phyloP scores from a whole-genome alignment of 2,888 invertebrate genomes.

The Caenorhabditis doughertyi region DNA sequence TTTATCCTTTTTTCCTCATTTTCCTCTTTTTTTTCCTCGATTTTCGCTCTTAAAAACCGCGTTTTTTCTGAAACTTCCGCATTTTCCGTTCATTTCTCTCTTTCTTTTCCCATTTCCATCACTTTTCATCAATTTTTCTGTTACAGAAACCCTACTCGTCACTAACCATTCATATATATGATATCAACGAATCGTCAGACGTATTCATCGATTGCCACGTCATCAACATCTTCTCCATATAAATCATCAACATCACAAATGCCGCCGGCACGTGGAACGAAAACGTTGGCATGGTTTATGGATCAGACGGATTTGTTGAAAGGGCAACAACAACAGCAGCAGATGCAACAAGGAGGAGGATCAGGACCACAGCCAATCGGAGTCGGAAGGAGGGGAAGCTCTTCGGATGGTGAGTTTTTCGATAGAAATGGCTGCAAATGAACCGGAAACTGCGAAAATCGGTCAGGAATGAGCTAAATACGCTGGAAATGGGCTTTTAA shows the following conservation, averaged over 20 bases:
- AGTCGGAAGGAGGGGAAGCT: conserved; percentile 29
- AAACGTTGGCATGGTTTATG: conserved; percentile 76
- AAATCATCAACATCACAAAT: not conserved
- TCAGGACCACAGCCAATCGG: conserved; percentile 15
- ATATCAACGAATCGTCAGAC: conserved; percentile 11
- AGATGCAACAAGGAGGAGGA: not conserved
- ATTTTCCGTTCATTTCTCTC: not conserved
- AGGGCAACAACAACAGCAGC: conserved; percentile 15
- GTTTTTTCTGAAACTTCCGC: not conserved
- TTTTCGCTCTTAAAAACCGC: not conserved
- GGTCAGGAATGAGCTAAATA: not conserved
- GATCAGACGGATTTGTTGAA: conserved; percentile 58
- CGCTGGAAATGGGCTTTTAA: not conserved
- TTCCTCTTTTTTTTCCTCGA: not conserved
- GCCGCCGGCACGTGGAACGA: conserved; percentile 65
- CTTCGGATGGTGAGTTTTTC: conserved; percentile 63
- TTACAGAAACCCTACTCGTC: conserved; percentile 1
- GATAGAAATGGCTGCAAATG: not conserved
- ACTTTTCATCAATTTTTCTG: not conserved
- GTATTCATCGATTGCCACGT: not conserved
- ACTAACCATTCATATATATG: conserved; percentile 12
- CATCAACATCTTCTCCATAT: not conserved
- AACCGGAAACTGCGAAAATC: not conserved
- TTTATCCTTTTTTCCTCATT: not conserved
- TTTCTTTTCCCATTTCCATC: not conserved